Conservation (phyloP, 92 coral and sea anemone species). For the Parazoanthus atlanticus region DNA sequence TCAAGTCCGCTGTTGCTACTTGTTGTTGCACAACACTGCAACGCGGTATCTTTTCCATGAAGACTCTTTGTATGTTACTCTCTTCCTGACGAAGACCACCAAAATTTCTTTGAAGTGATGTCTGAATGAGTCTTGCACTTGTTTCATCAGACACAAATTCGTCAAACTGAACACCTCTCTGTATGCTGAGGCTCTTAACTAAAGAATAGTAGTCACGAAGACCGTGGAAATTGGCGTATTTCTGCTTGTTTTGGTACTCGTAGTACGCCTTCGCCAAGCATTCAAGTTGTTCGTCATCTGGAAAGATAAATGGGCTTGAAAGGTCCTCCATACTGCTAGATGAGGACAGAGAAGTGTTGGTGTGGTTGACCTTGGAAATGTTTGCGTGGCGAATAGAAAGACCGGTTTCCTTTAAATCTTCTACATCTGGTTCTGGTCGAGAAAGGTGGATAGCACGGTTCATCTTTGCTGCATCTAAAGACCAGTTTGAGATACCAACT, state of each 20-base stretch:
- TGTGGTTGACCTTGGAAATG: slow-evolving; percentile 10
- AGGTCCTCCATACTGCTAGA: neutral
- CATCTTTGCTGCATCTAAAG: slow-evolving; percentile 98
- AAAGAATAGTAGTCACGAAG: slow-evolving; percentile 97
- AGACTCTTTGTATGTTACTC: slow-evolving; percentile 68
- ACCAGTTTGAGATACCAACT: slow-evolving; percentile 99
- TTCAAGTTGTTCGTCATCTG: slow-evolving; percentile 57
- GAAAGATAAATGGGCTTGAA: neutral
- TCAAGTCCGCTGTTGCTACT: slow-evolving; percentile 68
- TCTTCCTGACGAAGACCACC: slow-evolving; percentile 84
- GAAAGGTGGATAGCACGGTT: slow-evolving; percentile 98
- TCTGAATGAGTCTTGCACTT: slow-evolving; percentile 61
- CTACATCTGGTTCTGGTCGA: slow-evolving; percentile 90
- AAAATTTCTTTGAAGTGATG: slow-evolving; percentile 89
- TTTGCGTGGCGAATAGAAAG: slow-evolving; percentile 76
- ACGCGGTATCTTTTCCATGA: slow-evolving; percentile 65
- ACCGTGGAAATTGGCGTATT: slow-evolving; percentile 88
- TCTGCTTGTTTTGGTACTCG: slow-evolving; percentile 74
- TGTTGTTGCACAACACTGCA: slow-evolving; percentile 49
- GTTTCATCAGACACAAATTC: slow-evolving; percentile 42
- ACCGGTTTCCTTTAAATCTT: slow-evolving; percentile 91
- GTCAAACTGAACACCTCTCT: slow-evolving; percentile 14
- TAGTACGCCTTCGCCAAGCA: slow-evolving; percentile 87
- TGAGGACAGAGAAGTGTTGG: neutral
- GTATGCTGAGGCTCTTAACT: slow-evolving; percentile 82